A percentile compares a stretch with the other conserved stretches of the same genome.
These are phyloP conservation scores for Ascaphus truei DNA, from an alignment of 2,113 vertebrate genomes.

Conservation along the genomic window DNA sequence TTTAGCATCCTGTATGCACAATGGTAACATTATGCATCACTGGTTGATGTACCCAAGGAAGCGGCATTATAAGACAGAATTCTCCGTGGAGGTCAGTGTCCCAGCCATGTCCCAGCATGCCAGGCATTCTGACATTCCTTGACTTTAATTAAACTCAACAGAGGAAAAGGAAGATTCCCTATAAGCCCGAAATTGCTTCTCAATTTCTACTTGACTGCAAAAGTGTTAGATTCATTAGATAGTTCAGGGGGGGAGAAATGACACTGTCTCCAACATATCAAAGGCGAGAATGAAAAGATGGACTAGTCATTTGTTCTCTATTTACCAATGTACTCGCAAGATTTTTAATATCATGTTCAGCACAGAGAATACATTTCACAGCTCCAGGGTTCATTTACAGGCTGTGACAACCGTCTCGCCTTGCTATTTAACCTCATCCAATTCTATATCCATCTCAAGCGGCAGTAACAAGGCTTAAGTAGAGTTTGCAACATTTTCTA, in stretches of 20 bases:
- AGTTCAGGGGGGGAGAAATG: too few species aligned
- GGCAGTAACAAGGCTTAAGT: not conserved
- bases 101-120: not conserved
- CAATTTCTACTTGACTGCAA: not conserved
- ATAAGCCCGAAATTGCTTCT: not conserved
- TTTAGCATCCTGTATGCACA: too few species aligned
- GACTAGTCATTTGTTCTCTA: not conserved
- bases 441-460: not conserved
- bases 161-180: not conserved
- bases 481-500: not conserved
- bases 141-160: not conserved
- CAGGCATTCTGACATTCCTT: not conserved
- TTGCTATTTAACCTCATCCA: not conserved
- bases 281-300: not conserved
- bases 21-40: not conserved
- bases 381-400: not conserved
- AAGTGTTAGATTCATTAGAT: not conserved
- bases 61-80: not conserved
- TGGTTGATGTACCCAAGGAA: not conserved
- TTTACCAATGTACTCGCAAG: not conserved
- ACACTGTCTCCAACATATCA: not conserved
- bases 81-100: too few species aligned
- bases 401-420: not conserved
- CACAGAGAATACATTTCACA: not conserved
- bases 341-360: not conserved